Base-by-base conservation (phyloP, 1,140 invertebrate genomes). In the Musca vetustissima region DNA sequence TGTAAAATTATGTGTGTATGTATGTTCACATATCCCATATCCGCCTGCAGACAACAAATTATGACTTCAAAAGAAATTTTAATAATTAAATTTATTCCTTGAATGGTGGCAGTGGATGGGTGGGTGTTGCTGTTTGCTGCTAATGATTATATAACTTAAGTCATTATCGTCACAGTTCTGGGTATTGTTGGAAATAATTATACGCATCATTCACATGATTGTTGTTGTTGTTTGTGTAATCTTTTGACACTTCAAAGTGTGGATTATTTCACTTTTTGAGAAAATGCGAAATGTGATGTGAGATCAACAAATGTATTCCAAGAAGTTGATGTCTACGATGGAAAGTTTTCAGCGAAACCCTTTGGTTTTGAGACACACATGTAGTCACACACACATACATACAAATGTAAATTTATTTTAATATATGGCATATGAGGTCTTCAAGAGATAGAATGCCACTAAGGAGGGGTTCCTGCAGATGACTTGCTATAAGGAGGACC, bases 181-280 rank as follows among this genome's bases (percentile, higher is more conserved):
- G 17, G 50, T 52, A 52, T 4, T 52, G 22, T 9, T 65, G 43
- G 28, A 22, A 15, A 49, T 48, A 49, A 49, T 49, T 65, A 43
- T 65, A 19, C 47, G 21, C 24, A 61, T 36, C 48, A 65, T 65
- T 32, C 43, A 49, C 48, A 48, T 49, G 64, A 65, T 65, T 65
- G n/a, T n/a, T n/a, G n/a, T n/a, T n/a, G n/a, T n/a, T n/a, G n/a
- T n/a, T n/a, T n/a, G 64, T 50, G 64, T 49, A 43, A 61, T 61
- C 57, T 61, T 52, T 65, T 65, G 64, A 65, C 64, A 65, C 64
- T 65, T 65, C 47, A 65, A 65, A 65, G 64, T 65, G 64, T 49
- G 24, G 48, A 65, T 43, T 49, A 49, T 61, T 61, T 17, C 57
- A 61, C 57, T 36, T 61, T n/a, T n/a, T n/a, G n/a, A n/a, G n/a